Percentiles rank a stretch among this genome's conserved stretches.
These are phyloP conservation scores for Idaea aversata DNA, from an alignment of 2,888 invertebrate species.

Conservation along the genomic window DNA sequence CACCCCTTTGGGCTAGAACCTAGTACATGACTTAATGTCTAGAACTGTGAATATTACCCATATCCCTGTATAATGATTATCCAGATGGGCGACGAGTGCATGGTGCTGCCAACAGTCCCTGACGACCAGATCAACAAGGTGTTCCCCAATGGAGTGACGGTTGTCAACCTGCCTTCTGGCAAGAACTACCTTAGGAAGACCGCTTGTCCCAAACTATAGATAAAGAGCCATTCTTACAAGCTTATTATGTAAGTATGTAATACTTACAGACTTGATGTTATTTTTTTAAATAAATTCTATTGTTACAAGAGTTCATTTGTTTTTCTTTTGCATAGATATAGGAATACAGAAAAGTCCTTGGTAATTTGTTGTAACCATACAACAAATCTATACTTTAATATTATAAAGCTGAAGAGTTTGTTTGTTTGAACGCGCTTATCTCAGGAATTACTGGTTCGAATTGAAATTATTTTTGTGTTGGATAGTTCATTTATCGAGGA, in stretches of 20 bases:
- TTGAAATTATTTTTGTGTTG: too few species aligned
- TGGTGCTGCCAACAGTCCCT: constrained; percentile 92
- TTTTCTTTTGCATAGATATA: neutral
- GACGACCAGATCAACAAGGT: constrained; percentile 84
- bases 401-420: too few species aligned
- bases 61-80: constrained; percentile 35
- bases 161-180: constrained; percentile 89
- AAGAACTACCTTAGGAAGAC: constrained; percentile 90
- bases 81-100: constrained; percentile 90
- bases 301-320: neutral
- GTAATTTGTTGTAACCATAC: too few species aligned
- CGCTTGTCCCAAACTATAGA: constrained; percentile 74
- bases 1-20: too few species aligned
- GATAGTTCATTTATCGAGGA: too few species aligned
- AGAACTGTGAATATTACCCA: too few species aligned
- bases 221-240: neutral
- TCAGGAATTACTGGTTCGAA: too few species aligned
- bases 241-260: constrained; percentile 3
- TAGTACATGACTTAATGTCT: too few species aligned
- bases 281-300: neutral
- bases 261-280: neutral
- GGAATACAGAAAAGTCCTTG: too few species aligned
- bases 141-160: constrained; percentile 86
- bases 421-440: too few species aligned
- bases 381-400: too few species aligned